Conservation (phyloP, 2,888 invertebrate genomes). For the Alentia gelatinosa region DNA sequence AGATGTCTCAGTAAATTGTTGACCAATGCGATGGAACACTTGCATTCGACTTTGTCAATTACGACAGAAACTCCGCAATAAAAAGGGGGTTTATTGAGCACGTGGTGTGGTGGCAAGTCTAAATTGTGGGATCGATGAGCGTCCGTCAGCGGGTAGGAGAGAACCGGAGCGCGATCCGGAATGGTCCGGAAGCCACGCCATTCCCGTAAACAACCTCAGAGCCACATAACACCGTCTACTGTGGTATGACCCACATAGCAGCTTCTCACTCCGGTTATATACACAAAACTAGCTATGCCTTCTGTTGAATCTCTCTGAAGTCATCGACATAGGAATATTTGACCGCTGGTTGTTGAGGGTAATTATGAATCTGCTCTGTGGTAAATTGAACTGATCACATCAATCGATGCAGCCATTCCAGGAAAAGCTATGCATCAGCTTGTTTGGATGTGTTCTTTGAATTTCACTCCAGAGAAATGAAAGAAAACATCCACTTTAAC, state of each 20-base stretch:
- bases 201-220: too few relatives aligned
- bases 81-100: neutral
- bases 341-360: neutral
- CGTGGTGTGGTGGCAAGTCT: neutral
- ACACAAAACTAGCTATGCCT: neutral
- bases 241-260: too few relatives aligned
- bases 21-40: neutral
- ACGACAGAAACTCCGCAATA: neutral
- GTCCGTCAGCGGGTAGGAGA: neutral
- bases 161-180: neutral
- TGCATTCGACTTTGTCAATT: neutral
- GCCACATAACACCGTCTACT: too few relatives aligned
- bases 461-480: too few relatives aligned
- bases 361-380: neutral
- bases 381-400: too few relatives aligned
- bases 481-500: too few relatives aligned
- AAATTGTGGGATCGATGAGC: neutral
- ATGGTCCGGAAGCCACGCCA: neutral
- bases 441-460: too few relatives aligned
- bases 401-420: too few relatives aligned
- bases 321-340: neutral
- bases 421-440: too few relatives aligned
- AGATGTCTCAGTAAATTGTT: neutral
- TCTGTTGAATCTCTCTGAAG: neutral
- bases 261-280: neutral